Base-by-base conservation (phyloP, 2,888 invertebrate species). In the Proisotoma minuta region DNA sequence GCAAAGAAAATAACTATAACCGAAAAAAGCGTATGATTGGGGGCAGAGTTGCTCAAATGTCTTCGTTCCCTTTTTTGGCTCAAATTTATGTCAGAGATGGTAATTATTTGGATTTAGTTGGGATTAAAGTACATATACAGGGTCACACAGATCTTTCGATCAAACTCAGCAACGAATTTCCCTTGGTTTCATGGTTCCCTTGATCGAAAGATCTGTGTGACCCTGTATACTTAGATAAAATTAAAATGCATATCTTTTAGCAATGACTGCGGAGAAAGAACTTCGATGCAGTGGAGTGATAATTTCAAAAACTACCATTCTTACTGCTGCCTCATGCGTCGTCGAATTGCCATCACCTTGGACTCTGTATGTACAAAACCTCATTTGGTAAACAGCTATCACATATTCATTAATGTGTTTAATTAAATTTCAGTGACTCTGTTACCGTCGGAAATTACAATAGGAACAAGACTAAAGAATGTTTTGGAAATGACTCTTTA, bases 281-380 rank as follows among this genome's bases (percentile, higher is more conserved):
- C 91, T 91, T 79, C 92, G 92, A 91, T 95, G 94, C 76, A 93
- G 94, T 0, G 94, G 93, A 0, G 88, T 92, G 0, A 79, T 95
- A 47, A 86, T 95, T 50, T 87, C 87, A 15, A 80, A 84, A 28
- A 83, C 84, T 51, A 89, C 91, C 76, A 84, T 91, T 74, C 75
- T 95, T 2, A 93, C 94, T 0, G 93, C 94, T 1, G 94, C 94
- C 0, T 93, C 94, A 82, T 95, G 95, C 75, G 93, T 94, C 0
- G 83, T 89, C 63, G 92, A 94, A 77, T 87, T 68, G 3, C 18
- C 27, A 4, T 15, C 47, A 24, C 60, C 63, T 8, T 66, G 27
- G 40, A 61, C 62, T n/a, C 54, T 68, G 68, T 68, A 59, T 50
- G 60, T 18, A 28, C 20, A 23, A 22, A 4, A 2, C 23, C n/a